Base-by-base conservation (phyloP, 1,140 invertebrate species). In the Metaphire vulgaris region DNA sequence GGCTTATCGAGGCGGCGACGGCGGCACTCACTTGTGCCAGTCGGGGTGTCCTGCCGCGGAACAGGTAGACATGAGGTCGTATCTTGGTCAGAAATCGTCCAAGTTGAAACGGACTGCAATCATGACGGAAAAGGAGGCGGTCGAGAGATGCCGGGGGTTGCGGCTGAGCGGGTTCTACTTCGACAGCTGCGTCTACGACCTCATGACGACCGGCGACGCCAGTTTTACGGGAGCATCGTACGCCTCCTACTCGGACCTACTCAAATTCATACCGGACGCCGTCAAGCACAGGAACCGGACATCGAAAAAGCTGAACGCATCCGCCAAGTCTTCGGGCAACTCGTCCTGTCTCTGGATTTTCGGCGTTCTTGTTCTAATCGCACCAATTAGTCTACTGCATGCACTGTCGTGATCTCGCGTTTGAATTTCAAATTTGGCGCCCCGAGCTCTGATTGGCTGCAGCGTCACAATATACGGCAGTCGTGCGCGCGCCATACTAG, bases 131-230 rank as follows among this genome's bases (percentile, higher is more conserved):
- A 69, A 28, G 67, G 67, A 26, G 67, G 67, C 30, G 26, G 28
- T 26, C 6, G 30, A 56, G 14, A 74, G 83, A 26, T 89, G 88
- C 75, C 79, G 83, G 21, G 78, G 83, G n/a, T 80, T 83, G 2
- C 83, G 85, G 66, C 77, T 90, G 30, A 88, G 88, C 21, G 89
- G 88, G 79, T 86, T 88, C 79, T 90, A 89, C 80, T 85, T 90
- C 73, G 89, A 90, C 81, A 88, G 88, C 74, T 90, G 89, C 82
- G 87, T 90, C 69, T 90, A 90, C 79, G 89, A 90, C 81, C 83
- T 89, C 70, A 84, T 89, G 84, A 88, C 87, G 0, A 89, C 89
- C 0, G 89, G 89, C 2, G 87, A 88, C 56, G 76, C 78, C 28
- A 84, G 82, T 74, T 88, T 88, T 78, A 83, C 85, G 16, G 80